Evolutionary conservation across 2,113 vertebrate genomes (phyloP).

Genomic region (Mastomys coucha): DNA sequence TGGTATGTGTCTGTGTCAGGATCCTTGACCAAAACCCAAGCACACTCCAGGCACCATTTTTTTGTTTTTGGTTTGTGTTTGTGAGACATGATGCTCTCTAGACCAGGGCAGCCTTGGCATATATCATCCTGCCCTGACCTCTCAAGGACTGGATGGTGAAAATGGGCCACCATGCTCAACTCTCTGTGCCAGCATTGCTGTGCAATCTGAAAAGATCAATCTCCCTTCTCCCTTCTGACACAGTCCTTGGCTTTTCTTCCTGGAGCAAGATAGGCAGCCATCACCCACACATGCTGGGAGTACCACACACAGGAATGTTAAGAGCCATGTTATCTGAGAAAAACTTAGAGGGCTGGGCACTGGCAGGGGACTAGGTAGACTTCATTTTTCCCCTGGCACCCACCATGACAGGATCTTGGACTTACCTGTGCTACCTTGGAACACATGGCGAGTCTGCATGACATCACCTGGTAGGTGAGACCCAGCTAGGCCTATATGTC

Average conservation of each 20-base stretch:
- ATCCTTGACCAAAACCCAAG: not conserved
- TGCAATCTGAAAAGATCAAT: not conserved
- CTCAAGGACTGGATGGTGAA: not conserved
- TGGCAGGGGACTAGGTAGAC: not conserved
- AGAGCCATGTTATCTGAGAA: not conserved
- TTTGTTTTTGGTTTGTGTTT: not conserved
- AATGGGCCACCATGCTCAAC: too few relatives aligned
- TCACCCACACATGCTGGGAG: not conserved
- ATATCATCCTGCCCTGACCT: too few relatives aligned
- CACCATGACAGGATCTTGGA: not conserved
- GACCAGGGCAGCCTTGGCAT: not conserved
- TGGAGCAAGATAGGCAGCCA: not conserved
- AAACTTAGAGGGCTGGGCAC: not conserved
- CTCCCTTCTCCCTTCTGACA: not conserved
- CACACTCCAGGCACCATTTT: not conserved
- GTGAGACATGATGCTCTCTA: not conserved
- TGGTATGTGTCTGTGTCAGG: slow-evolving; percentile 56
- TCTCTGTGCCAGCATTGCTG: not conserved
- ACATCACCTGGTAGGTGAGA: too few relatives aligned
- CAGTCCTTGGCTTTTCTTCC: not conserved
- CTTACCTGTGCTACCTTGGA: not conserved
- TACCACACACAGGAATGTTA: not conserved
- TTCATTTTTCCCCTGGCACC: not conserved
- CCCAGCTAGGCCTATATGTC: not conserved
- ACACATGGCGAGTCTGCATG: not conserved